phyloP scores from a whole-genome alignment of 2,888 invertebrate species.

The Polia nebulosa region DNA sequence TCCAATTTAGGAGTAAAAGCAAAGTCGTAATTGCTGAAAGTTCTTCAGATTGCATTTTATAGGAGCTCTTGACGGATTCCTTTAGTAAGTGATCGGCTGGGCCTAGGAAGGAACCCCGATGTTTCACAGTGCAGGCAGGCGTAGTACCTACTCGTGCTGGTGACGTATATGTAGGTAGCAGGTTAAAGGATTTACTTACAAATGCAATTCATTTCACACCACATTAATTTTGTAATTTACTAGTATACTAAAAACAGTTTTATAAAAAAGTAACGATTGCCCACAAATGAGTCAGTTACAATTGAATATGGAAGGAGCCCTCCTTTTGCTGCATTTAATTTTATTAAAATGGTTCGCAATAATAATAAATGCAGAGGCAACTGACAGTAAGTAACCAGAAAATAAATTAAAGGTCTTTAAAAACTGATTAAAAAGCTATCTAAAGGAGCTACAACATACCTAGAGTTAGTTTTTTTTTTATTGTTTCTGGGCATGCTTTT shows the following conservation, averaged over 20 bases:
- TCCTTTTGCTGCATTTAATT: conserved; percentile 30
- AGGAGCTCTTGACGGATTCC: not conserved
- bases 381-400: conserved; percentile 38
- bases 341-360: conserved; percentile 32
- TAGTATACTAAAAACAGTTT: not conserved
- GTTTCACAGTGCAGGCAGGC: not conserved
- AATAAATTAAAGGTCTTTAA: not conserved
- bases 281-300: conserved; percentile 8
- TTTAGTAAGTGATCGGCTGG: not conserved
- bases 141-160: not conserved
- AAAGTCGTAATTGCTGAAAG: too few relatives aligned
- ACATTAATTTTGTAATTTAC: conserved; percentile 36
- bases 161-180: not conserved
- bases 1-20: not conserved
- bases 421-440: not conserved
- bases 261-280: not conserved
- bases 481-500: too few relatives aligned
- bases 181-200: conserved; percentile 5
- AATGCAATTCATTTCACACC: conserved; percentile 21
- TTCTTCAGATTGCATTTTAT: not conserved
- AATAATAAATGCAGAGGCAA: conserved; percentile 11
- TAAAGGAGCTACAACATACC: not conserved
- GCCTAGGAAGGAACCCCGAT: not conserved
- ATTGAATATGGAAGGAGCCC: conserved; percentile 37
- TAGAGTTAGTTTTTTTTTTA: too few relatives aligned